Percentiles rank a stretch among this genome's conserved stretches.
Conservation (phyloP, 92 coral and sea anemone genomes). For the Palythoa grandis region DNA sequence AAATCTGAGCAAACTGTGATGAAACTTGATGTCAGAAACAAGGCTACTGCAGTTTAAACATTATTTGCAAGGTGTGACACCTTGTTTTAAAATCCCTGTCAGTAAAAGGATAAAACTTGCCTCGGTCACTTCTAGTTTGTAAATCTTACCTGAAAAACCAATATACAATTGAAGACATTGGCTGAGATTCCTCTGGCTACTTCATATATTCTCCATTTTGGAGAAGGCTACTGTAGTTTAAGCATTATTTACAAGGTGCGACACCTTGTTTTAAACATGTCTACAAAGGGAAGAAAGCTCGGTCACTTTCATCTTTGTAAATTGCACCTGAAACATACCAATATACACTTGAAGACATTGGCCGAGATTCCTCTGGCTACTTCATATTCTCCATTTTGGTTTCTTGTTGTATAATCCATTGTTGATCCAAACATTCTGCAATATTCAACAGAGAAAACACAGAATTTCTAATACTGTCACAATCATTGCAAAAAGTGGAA, state of each 20-base stretch:
- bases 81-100: too few species aligned
- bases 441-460: conserved; percentile 1
- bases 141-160: conserved; percentile 37
- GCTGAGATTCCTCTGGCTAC: conserved; percentile 97
- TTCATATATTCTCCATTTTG: conserved; percentile 93
- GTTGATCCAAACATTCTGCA: conserved; percentile 93
- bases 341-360: conserved; percentile 85
- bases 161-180: conserved; percentile 85
- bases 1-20: too few species aligned
- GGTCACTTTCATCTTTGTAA: neutral
- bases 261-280: neutral
- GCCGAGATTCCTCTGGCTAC: conserved; percentile 97
- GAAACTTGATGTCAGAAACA: too few species aligned
- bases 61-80: neutral
- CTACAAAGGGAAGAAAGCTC: neutral
- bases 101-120: too few species aligned
- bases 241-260: too few species aligned
- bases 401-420: conserved; percentile 88
- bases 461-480: too few species aligned
- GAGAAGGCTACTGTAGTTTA: too few species aligned
- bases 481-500: too few species aligned
- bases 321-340: conserved; percentile 62
- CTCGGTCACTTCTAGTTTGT: too few species aligned
- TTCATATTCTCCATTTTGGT: conserved; percentile 93
- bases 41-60: neutral